A percentile compares a stretch with the other conserved stretches of the same genome.
phyloP scores from a whole-genome alignment of 2,888 invertebrate species.

The Zhuqinia jingwanae region DNA sequence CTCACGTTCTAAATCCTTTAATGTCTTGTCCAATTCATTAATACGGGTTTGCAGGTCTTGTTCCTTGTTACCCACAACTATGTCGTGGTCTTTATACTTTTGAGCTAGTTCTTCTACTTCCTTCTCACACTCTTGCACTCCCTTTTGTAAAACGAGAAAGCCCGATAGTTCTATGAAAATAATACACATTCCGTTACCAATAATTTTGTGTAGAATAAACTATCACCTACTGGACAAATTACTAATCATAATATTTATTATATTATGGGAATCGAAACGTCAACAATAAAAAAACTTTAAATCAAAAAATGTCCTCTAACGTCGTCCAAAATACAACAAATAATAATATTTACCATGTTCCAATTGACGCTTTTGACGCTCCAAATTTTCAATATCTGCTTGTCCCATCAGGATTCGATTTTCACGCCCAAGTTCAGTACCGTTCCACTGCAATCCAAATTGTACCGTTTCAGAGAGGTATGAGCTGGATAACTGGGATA shows the following conservation, averaged over 20 bases:
- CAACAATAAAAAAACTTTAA: no score
- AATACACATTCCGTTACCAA: no score
- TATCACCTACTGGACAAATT: no score
- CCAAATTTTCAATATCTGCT: conserved; percentile 18
- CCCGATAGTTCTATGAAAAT: conserved; percentile 34
- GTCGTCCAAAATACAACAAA: no score
- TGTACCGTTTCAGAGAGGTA: neutral
- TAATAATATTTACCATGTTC: conserved; percentile 53
- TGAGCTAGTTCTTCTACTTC: neutral
- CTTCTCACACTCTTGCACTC: conserved; percentile 14
- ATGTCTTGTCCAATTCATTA: neutral
- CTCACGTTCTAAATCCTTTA: conserved; percentile 9
- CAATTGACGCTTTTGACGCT: conserved; percentile 42
- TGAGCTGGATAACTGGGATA: neutral
- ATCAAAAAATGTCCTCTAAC: no score
- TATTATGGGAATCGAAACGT: no score
- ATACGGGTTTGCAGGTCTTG: neutral
- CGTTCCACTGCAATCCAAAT: conserved; percentile 40
- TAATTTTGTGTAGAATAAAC: no score
- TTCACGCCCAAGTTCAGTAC: conserved; percentile 24
- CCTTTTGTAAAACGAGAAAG: conserved; percentile 39
- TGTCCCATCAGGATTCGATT: conserved; percentile 3
- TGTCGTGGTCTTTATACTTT: conserved; percentile 21
- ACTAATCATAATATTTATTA: no score
- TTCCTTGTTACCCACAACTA: neutral